A percentile compares a stretch with the other conserved stretches of the same genome.
Evolutionary conservation across 2,888 invertebrate genomes (phyloP).

Genomic region (Keiferia lycopersicella): DNA sequence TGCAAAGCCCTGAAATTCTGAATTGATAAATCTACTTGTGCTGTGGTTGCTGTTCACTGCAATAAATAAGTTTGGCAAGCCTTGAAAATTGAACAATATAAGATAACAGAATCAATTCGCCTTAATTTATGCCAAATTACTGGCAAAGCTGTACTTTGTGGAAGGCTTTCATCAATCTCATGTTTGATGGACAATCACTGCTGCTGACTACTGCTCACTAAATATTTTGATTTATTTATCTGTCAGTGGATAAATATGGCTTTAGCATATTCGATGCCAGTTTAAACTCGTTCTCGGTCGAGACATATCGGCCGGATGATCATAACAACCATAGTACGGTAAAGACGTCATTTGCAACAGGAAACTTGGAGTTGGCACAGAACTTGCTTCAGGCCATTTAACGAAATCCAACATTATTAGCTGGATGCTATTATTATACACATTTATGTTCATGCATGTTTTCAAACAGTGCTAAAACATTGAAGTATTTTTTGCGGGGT

Average conservation of each 20-base stretch:
- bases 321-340: constrained; percentile 19
- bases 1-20: too few species aligned
- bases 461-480: not conserved
- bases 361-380: constrained; percentile 28
- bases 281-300: not conserved
- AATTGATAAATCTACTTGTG: too few species aligned
- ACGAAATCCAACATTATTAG: constrained; percentile 5
- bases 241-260: not conserved
- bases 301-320: constrained; percentile 12
- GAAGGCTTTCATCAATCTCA: constrained; percentile 3
- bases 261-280: too few species aligned
- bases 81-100: not conserved
- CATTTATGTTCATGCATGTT: not conserved
- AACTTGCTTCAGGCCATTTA: constrained; percentile 21
- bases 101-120: not conserved
- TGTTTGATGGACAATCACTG: not conserved
- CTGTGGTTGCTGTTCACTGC: not conserved
- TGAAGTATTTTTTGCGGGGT: not conserved
- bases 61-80: not conserved
- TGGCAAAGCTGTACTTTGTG: not conserved
- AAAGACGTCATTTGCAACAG: constrained; percentile 24
- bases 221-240: not conserved
- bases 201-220: not conserved
- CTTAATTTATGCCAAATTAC: not conserved
- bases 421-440: constrained; percentile 5